These are phyloP conservation scores for Acleris literana DNA, from an alignment of 2,888 invertebrate species.

Conservation along the genomic window DNA sequence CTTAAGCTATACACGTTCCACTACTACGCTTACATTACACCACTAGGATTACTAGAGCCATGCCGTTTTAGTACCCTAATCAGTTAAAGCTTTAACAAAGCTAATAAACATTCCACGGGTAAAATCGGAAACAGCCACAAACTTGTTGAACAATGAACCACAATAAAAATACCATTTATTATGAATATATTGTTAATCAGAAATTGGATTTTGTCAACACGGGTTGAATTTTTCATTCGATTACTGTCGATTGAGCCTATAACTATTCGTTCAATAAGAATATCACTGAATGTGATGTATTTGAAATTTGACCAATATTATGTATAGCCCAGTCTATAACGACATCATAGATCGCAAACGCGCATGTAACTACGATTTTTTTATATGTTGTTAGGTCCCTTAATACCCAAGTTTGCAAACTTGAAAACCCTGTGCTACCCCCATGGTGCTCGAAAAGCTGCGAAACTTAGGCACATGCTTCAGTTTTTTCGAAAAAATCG, in stretches of 20 bases:
- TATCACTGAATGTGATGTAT: too few relatives aligned
- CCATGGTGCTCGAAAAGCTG: too few relatives aligned
- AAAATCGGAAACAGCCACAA: slow-evolving; percentile 2
- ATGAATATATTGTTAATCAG: background rate
- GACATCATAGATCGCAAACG: too few relatives aligned
- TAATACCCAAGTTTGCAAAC: too few relatives aligned
- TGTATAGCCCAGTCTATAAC: too few relatives aligned
- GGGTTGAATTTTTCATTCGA: background rate
- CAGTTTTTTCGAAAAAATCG: too few relatives aligned
- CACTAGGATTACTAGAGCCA: too few relatives aligned
- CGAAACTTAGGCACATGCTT: too few relatives aligned
- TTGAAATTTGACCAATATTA: too few relatives aligned
- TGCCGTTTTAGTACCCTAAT: background rate
- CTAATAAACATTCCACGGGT: background rate
- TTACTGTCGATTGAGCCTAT: background rate
- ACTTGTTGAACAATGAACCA: slow-evolving; percentile 2
- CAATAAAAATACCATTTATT: slow-evolving; percentile 11
- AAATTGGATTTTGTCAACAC: slow-evolving; percentile 4
- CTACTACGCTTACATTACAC: background rate
- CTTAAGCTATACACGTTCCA: slow-evolving; percentile 10
- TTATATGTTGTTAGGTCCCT: too few relatives aligned
- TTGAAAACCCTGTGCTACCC: too few relatives aligned
- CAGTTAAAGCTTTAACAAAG: background rate
- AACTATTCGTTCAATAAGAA: background rate
- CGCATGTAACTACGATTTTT: too few relatives aligned